A percentile compares a stretch with the other conserved stretches of the same genome.
These are phyloP conservation scores for Drosophila acutilabella DNA, from an alignment of 2,888 invertebrate species.

Conservation along the genomic window DNA sequence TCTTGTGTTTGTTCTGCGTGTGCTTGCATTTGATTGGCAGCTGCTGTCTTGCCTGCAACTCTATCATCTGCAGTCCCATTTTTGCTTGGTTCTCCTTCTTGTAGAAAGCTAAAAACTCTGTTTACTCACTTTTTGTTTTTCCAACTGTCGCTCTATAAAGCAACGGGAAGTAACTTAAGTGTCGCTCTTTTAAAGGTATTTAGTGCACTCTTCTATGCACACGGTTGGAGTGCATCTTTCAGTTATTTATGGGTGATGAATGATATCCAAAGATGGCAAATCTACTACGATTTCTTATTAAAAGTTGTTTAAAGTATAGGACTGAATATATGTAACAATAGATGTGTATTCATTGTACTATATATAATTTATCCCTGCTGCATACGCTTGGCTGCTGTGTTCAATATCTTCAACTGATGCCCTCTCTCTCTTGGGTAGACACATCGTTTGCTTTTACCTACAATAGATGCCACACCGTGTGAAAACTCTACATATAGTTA, in stretches of 20 bases:
- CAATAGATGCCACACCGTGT: no score
- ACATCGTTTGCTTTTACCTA: no score
- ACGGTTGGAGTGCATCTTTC: background rate
- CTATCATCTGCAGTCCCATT: slow-evolving; percentile 27
- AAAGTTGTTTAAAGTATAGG: background rate
- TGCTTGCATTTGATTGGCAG: slow-evolving; percentile 46
- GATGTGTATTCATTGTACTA: no score
- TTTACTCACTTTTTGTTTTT: slow-evolving; percentile 24
- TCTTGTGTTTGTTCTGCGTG: slow-evolving; percentile 6
- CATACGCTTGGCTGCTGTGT: no score
- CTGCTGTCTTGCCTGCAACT: slow-evolving; percentile 22
- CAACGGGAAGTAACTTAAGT: slow-evolving; percentile 28
- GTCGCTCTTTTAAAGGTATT: slow-evolving; percentile 20
- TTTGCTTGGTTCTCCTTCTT: background rate
- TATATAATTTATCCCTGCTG: no score
- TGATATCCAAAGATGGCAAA: background rate
- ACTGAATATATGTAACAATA: no score
- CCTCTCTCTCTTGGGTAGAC: no score
- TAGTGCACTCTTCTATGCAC: slow-evolving; percentile 12
- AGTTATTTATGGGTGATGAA: background rate
- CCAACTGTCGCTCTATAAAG: background rate
- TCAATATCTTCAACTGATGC: no score
- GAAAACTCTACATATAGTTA: no score
- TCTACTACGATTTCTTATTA: background rate
- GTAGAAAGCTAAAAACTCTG: slow-evolving; percentile 22